A percentile compares a stretch with the other conserved stretches of the same genome.
Conservation (phyloP, 2,797 vertebrate genomes). For the Coregonus sp. region DNA sequence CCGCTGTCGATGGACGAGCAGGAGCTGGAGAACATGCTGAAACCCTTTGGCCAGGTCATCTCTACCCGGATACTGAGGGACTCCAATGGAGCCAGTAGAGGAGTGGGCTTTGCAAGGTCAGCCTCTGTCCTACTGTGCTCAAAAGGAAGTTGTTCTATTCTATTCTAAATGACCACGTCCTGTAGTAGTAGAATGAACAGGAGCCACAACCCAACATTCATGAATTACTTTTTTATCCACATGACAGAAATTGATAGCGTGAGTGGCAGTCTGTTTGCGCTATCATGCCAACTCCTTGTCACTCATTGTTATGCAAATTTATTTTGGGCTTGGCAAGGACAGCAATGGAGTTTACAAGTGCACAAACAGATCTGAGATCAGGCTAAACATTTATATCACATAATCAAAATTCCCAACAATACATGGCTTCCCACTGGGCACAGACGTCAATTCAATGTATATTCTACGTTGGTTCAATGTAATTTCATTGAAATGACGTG, state of each 20-base stretch:
- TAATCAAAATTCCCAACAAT: neutral
- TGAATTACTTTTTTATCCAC: neutral
- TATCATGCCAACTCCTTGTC: neutral
- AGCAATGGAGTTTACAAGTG: neutral
- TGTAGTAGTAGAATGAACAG: neutral
- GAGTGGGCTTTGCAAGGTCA: slow-evolving; percentile 97
- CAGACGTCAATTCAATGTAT: no score
- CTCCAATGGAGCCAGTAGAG: slow-evolving; percentile 90
- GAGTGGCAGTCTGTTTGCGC: neutral
- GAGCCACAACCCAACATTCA: neutral
- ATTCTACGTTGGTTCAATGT: no score
- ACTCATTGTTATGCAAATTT: neutral
- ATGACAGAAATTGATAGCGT: neutral
- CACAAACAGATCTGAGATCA: neutral
- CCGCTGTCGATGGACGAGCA: slow-evolving; percentile 95
- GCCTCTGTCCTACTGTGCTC: neutral
- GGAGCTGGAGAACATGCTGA: slow-evolving; percentile 96
- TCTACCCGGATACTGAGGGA: slow-evolving; percentile 95
- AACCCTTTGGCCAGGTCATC: slow-evolving; percentile 95
- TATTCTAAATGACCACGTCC: no score
- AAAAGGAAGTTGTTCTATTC: no score
- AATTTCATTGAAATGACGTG: no score
- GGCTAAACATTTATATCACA: neutral
- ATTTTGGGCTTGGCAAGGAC: neutral
- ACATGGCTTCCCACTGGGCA: neutral